Conservation (phyloP, 2,888 invertebrate species). For the Buathra laborator region DNA sequence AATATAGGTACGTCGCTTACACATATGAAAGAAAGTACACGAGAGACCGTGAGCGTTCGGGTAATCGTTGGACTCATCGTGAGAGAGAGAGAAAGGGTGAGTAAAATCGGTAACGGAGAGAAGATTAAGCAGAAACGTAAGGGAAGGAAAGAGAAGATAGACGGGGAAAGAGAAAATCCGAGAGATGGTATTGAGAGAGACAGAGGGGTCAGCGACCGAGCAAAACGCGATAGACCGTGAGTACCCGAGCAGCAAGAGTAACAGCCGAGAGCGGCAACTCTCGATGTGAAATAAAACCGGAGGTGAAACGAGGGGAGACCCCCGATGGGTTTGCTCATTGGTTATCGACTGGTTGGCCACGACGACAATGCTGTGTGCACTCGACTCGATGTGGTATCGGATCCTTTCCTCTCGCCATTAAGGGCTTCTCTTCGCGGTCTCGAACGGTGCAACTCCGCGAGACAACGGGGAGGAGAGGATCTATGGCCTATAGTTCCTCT, state of each 20-base stretch:
- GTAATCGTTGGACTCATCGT: not conserved
- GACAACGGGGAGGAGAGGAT: constrained; percentile 23
- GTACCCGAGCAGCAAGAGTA: constrained; percentile 70
- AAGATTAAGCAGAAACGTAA: constrained; percentile 13
- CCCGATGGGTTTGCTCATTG: constrained; percentile 57
- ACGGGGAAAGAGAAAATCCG: constrained; percentile 14
- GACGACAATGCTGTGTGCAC: constrained; percentile 55
- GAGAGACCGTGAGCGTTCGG: not conserved
- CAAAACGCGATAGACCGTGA: constrained; percentile 82
- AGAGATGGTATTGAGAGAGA: constrained; percentile 63
- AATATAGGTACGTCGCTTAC: too few relatives aligned
- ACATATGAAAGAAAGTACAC: not conserved
- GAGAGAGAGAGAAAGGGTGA: not conserved
- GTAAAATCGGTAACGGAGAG: constrained; percentile 5
- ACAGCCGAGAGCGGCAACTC: constrained; percentile 51
- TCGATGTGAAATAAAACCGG: constrained; percentile 67
- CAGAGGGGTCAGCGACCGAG: constrained; percentile 80
- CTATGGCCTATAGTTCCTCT: constrained; percentile 18
- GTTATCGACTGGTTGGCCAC: constrained; percentile 59
- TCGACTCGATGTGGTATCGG: constrained; percentile 41
- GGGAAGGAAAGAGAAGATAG: constrained; percentile 37
- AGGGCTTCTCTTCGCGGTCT: constrained; percentile 61
- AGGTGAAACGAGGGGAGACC: constrained; percentile 49
- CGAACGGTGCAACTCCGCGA: constrained; percentile 11
- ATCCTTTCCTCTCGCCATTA: constrained; percentile 60